Evolutionary conservation across 2,113 vertebrate species (phyloP).

Genomic region (Procavia capensis): DNA sequence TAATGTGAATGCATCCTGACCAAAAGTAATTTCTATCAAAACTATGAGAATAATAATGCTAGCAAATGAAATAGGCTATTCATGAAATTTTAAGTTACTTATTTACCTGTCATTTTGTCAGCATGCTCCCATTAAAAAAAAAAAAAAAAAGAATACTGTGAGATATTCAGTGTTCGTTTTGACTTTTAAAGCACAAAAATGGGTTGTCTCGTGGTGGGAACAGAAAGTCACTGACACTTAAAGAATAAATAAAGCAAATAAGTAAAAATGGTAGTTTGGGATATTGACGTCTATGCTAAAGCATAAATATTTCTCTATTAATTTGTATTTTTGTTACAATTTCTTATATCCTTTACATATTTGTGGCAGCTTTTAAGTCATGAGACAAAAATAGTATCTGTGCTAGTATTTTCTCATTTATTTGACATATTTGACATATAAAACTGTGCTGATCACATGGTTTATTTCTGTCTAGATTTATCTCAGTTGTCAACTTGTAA

Average conservation of each 20-base stretch:
- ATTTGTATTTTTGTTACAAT: neutral
- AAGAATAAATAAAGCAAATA: neutral
- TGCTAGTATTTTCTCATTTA: neutral
- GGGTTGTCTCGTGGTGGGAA: neutral
- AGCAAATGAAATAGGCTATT: constrained; percentile 72
- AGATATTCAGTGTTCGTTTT: neutral
- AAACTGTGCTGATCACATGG: neutral
- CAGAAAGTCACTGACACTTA: neutral
- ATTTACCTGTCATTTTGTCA: constrained; percentile 32
- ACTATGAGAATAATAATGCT: constrained; percentile 64
- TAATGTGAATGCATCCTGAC: constrained; percentile 74
- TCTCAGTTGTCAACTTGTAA: neutral
- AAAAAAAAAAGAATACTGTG: constrained; percentile 5
- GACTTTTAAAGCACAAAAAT: neutral
- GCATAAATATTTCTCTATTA: neutral
- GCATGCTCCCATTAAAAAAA: neutral
- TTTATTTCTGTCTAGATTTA: neutral
- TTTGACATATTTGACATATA: neutral
- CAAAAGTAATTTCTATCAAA: constrained; percentile 74
- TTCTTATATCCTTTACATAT: neutral
- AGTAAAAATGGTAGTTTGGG: neutral
- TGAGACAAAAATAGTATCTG: neutral
- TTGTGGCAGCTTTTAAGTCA: neutral
- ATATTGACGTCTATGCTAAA: too few relatives aligned
- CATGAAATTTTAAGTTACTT: constrained; percentile 64